phyloP scores from a whole-genome alignment of 2,888 invertebrate species.

The Isotomurus palustris region DNA sequence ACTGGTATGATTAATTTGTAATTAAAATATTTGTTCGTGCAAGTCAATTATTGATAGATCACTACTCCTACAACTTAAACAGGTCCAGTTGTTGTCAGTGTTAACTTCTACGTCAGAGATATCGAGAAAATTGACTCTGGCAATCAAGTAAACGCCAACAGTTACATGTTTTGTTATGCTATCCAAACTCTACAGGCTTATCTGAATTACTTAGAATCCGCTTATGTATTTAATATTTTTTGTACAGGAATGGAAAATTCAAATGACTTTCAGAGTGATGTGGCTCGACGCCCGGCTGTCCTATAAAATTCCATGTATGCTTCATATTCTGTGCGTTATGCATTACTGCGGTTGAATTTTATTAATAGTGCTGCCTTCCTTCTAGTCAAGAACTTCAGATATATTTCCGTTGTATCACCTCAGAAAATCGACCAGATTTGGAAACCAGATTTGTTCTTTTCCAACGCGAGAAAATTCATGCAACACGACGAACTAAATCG shows the following conservation, averaged over 20 bases:
- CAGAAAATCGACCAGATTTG: background rate
- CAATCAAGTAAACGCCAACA: background rate
- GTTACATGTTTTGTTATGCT: too few species aligned
- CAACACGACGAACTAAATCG: background rate
- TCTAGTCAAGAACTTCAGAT: too few species aligned
- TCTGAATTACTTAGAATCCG: background rate
- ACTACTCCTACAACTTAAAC: too few species aligned
- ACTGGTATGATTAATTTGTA: too few species aligned
- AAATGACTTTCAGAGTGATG: background rate
- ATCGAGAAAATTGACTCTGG: background rate
- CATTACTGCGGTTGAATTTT: too few species aligned
- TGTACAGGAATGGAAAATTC: background rate
- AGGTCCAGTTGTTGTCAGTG: background rate
- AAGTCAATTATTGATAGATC: too few species aligned
- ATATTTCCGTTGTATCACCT: too few species aligned
- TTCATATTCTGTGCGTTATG: too few species aligned
- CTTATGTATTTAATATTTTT: background rate
- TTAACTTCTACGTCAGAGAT: background rate
- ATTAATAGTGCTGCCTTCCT: too few species aligned
- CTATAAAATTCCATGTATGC: too few species aligned
- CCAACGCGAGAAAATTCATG: background rate
- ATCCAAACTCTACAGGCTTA: too few species aligned
- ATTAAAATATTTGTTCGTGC: too few species aligned
- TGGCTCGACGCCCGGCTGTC: background rate
- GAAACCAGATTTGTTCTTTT: background rate